phyloP scores from a whole-genome alignment of 2,888 invertebrate species.

The Tanypteryx hageni region DNA sequence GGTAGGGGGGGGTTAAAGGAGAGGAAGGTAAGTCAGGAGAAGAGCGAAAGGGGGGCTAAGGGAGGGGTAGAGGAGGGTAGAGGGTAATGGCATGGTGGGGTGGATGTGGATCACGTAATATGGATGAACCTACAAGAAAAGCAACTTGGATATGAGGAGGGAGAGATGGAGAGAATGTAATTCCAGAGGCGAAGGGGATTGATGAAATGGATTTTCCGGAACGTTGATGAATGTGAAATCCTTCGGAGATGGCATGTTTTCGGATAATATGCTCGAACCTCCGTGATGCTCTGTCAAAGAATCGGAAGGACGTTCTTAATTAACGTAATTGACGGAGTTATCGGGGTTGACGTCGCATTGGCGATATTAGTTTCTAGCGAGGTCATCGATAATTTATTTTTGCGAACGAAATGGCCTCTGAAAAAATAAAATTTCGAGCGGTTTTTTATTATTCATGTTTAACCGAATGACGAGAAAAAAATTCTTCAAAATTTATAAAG shows the following conservation, averaged over 20 bases:
- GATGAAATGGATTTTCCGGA: not conserved
- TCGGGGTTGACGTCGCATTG: not conserved
- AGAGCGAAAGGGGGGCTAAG: not conserved
- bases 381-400: not conserved
- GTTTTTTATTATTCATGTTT: slow-evolving; percentile 32
- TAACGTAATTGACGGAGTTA: not conserved
- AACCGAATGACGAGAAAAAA: not conserved
- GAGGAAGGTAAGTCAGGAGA: not conserved
- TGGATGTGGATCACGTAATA: not conserved
- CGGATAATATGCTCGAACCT: not conserved
- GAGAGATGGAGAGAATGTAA: not conserved
- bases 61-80: not conserved
- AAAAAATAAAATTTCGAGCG: not conserved
- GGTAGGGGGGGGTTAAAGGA: not conserved
- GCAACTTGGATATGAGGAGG: not conserved
- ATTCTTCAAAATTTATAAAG: not conserved
- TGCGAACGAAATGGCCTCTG: not conserved
- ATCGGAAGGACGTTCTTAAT: slow-evolving; percentile 4
- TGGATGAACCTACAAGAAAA: not conserved
- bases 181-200: not conserved
- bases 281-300: not conserved
- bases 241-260: not conserved
- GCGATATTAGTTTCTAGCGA: not conserved
- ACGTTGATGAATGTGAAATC: not conserved
- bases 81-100: not conserved